phyloP scores from a whole-genome alignment of 2,797 vertebrate genomes.

The Potorous gilbertii region DNA sequence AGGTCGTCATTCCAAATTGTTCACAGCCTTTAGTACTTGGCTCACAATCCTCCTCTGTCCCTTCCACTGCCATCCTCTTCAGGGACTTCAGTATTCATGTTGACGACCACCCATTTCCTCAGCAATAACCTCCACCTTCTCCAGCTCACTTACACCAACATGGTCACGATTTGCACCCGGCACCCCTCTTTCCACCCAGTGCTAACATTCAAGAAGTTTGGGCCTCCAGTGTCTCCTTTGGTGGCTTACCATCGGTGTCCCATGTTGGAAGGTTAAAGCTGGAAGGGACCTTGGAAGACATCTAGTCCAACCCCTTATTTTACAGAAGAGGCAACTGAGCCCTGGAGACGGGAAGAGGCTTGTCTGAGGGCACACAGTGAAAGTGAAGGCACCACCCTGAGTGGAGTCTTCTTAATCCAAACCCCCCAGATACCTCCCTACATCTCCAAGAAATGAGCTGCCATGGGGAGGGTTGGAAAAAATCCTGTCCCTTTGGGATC shows the following conservation, averaged over 20 bases:
- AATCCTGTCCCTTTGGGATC: background rate
- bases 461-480: background rate
- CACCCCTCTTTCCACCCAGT: background rate
- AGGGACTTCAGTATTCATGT: background rate
- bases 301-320: too few species aligned
- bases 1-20: background rate
- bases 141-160: fast-evolving
- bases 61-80: background rate
- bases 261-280: background rate
- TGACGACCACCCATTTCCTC: background rate
- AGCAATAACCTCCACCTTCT: background rate
- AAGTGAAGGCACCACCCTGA: background rate
- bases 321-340: too few species aligned
- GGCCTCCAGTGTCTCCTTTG: background rate
- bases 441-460: background rate
- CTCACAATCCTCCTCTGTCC: background rate
- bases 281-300: background rate
- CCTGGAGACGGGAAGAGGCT: background rate
- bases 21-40: background rate
- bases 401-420: background rate
- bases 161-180: background rate
- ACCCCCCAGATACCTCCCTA: background rate
- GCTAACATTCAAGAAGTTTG: background rate
- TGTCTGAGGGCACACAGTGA: background rate
- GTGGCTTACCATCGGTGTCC: background rate